These are phyloP conservation scores for Drosophila ambigua DNA, from an alignment of 1,140 invertebrate genomes.

Conservation along the genomic window DNA sequence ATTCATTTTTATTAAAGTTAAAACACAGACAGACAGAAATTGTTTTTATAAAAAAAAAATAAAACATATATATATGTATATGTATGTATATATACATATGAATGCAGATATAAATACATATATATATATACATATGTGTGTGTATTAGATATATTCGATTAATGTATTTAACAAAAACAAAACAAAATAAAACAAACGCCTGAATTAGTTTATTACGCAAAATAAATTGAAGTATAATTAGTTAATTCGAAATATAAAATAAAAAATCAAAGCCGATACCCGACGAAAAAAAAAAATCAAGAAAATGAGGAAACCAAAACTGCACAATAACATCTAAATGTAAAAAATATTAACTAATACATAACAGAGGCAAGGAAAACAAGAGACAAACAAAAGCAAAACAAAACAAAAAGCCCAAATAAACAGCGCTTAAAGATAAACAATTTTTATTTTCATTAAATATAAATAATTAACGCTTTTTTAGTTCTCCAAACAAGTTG, in stretches of 20 bases:
- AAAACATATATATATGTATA: constrained; percentile 47
- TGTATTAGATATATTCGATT: constrained; percentile 63
- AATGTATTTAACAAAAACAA: constrained; percentile 59
- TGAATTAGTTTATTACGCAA: constrained; percentile 80
- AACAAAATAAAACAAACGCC: constrained; percentile 70
- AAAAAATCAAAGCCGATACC: constrained; percentile 33
- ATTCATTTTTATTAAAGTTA: constrained; percentile 75
- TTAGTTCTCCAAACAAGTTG: constrained; percentile 78
- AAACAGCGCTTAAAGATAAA: constrained; percentile 51
- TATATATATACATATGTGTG: constrained; percentile 38
- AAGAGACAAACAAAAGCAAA: constrained; percentile 35
- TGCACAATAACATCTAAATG: constrained; percentile 83
- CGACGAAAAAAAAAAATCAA: constrained; percentile 24
- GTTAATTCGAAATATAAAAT: constrained; percentile 48
- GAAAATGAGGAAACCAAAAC: constrained; percentile 39
- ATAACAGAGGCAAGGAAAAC: constrained; percentile 54
- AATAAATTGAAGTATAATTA: constrained; percentile 49
- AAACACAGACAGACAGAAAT: constrained; percentile 64
- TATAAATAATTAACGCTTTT: constrained; percentile 83
- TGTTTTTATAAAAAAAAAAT: constrained; percentile 76
- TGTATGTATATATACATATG: constrained; percentile 22
- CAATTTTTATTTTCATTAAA: constrained; percentile 77
- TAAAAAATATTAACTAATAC: constrained; percentile 77
- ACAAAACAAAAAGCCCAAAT: constrained; percentile 50
- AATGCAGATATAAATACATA: constrained; percentile 35